phyloP scores from a whole-genome alignment of 2,113 vertebrate species.

The Cynocephalus volans region DNA sequence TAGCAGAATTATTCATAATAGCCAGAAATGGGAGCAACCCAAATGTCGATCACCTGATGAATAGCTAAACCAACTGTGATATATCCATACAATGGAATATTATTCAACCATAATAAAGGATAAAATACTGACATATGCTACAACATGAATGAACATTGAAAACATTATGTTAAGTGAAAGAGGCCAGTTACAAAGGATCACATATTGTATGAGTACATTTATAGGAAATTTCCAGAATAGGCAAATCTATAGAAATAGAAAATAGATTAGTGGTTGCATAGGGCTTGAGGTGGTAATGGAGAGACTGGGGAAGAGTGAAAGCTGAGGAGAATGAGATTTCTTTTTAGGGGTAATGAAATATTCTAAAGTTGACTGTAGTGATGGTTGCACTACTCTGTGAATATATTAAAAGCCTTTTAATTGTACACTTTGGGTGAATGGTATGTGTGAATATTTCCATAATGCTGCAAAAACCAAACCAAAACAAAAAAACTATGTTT shows the following conservation, averaged over 20 bases:
- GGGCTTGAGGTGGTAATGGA: not conserved
- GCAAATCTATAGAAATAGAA: not conserved
- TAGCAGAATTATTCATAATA: not conserved
- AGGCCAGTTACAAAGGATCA: not conserved
- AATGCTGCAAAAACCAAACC: not conserved
- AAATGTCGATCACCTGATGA: not conserved
- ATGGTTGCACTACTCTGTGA: not conserved
- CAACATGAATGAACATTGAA: not conserved
- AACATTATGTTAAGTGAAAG: not conserved
- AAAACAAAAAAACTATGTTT: not conserved
- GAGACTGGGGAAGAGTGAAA: not conserved
- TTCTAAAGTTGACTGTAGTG: not conserved
- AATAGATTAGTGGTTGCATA: not conserved
- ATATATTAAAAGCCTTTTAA: conserved; percentile 26
- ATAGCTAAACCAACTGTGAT: not conserved
- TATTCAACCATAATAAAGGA: not conserved
- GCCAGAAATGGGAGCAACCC: not conserved
- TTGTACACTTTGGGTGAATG: not conserved
- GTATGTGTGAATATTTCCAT: not conserved
- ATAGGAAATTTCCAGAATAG: not conserved
- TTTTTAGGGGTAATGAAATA: not conserved
- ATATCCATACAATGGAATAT: not conserved
- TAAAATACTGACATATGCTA: not conserved
- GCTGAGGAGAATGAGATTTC: not conserved
- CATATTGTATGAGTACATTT: not conserved